Percentiles rank a stretch among this genome's conserved stretches.
Evolutionary conservation across 1,140 invertebrate genomes (phyloP).

Genomic region (Hylyphantes graminicola): DNA sequence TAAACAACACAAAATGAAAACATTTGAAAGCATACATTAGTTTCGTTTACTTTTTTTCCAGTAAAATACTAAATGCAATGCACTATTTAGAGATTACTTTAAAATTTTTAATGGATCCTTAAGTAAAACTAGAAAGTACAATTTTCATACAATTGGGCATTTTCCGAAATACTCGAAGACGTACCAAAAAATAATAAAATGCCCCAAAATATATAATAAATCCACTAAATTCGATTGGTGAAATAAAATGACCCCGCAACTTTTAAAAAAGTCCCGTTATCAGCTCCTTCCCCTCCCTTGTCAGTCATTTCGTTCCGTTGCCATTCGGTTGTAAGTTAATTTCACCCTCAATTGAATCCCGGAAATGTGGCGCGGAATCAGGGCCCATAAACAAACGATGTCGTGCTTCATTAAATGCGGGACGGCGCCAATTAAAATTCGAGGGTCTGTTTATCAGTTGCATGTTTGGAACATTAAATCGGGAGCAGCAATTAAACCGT

Average conservation of each 20-base stretch:
- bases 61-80: too few species aligned
- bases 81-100: too few species aligned
- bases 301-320: slow-evolving; percentile 18
- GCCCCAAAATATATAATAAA: not conserved
- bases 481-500: slow-evolving; percentile 53
- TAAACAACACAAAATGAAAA: too few species aligned
- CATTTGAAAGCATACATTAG: too few species aligned
- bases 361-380: slow-evolving; percentile 52
- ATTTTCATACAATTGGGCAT: too few species aligned
- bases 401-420: slow-evolving; percentile 46
- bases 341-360: slow-evolving; percentile 51
- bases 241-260: not conserved
- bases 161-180: too few species aligned
- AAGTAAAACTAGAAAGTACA: too few species aligned
- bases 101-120: too few species aligned
- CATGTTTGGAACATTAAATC: slow-evolving; percentile 57
- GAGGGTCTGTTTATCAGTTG: slow-evolving; percentile 57
- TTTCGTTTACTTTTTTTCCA: too few species aligned
- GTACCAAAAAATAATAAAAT: too few species aligned
- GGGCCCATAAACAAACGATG: slow-evolving; percentile 55
- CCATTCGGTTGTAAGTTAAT: slow-evolving; percentile 48
- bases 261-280: slow-evolving; percentile 12
- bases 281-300: not conserved
- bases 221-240: not conserved
- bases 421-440: slow-evolving; percentile 56